Evolutionary conservation across 1,140 invertebrate species (phyloP), one percentile per base, ranked within the genome.

Genomic region (Aphelenchoides avenae): DNA sequence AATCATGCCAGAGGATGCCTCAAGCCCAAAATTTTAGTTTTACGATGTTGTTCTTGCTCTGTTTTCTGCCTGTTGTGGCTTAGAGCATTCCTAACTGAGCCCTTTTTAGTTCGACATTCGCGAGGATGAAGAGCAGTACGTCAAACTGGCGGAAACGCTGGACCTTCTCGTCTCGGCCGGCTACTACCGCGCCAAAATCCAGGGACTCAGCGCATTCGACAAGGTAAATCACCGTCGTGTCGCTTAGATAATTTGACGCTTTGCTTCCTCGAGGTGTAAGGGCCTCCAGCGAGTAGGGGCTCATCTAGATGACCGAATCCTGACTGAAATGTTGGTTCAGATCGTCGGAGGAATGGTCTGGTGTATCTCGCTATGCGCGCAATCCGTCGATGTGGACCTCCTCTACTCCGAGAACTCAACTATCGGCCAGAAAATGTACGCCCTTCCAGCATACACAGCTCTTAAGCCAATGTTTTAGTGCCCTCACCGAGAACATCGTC

Each of bases 401-500:
- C 80, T 95, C 13, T 97, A 94, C 79, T 87, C 91, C 80, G 92
- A 97, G 78, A 93, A 90, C 80, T 83, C 91, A 5, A 92, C 88
- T 2, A 94, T 97, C 77, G 92, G 92, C 11, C 91, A 95, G 80
- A 95, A 94, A 83, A 96, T 97, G 91, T 95, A 82, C 83, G n/a
- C n/a, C n/a, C n/a, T n/a, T n/a, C 26, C 37, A 7, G n/a, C n/a
- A n/a, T n/a, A n/a, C n/a, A n/a, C n/a, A n/a, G n/a, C 44, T 52
- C 37, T 30, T 20, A 41, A 27, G 47, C 49, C 13, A 55, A 36
- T 55, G 56, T 24, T 59, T 56, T 69, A 92, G 89, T 76, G 84
- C 89, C 33, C 79, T 96, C 51, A 94, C 91, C 18, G 92, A 96
- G 76, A 93, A 92, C 82, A 93, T 96, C 76, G 91, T 96, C 1